Conservation (phyloP, 1,140 invertebrate genomes). For the Drosophila kohkoa region DNA sequence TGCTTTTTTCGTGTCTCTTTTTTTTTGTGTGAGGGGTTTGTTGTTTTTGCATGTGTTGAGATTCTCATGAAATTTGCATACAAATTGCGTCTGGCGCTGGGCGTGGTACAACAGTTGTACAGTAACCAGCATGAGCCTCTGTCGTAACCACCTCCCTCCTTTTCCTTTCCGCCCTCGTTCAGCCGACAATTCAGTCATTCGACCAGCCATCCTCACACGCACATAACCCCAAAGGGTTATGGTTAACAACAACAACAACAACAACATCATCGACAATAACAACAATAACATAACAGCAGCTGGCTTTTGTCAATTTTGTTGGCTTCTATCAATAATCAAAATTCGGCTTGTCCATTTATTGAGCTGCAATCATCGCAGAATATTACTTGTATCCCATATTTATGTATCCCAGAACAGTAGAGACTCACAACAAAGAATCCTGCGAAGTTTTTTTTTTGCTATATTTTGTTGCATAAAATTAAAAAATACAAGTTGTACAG, state of each 20-base stretch:
- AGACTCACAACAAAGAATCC: too few species aligned
- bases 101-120: slow-evolving; percentile 43
- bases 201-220: slow-evolving; percentile 6
- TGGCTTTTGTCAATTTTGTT: slow-evolving; percentile 41
- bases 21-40: slow-evolving; percentile 32
- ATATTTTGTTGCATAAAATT: too few species aligned
- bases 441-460: too few species aligned
- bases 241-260: background rate
- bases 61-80: slow-evolving; percentile 84
- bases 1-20: slow-evolving; percentile 15
- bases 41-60: slow-evolving; percentile 79
- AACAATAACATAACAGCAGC: slow-evolving; percentile 24
- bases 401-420: background rate
- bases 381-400: slow-evolving; percentile 19
- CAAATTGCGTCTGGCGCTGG: slow-evolving; percentile 83
- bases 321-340: slow-evolving; percentile 49
- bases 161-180: background rate
- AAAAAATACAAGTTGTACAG: too few species aligned
- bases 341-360: slow-evolving; percentile 7
- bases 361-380: slow-evolving; percentile 31
- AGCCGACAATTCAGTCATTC: slow-evolving; percentile 11
- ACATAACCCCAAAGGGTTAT: slow-evolving; percentile 33
- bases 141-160: too few species aligned
- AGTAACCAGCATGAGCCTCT: slow-evolving; percentile 13
- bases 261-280: slow-evolving; percentile 1